Base-by-base conservation (phyloP, 2,113 vertebrate genomes). In the Uropsilus gracilis region DNA sequence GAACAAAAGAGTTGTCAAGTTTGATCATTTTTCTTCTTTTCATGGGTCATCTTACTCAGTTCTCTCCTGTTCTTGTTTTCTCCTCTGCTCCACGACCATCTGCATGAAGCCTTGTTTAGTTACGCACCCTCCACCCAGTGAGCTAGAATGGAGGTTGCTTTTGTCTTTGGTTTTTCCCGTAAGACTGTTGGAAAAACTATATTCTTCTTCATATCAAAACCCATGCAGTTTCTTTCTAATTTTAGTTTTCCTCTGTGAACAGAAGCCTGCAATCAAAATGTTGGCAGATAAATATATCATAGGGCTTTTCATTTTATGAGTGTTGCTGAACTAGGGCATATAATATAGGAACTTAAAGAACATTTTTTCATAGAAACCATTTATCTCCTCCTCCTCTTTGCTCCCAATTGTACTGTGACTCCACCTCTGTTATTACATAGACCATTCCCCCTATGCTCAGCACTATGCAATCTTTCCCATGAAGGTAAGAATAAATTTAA, bases 201-300 rank as follows among this genome's bases (percentile, higher is more conserved):
- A 97, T 96, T 96, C 90, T 95, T 96, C 72, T 98, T 98, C 92
- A 14, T 98, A 98, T 98, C 95, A 98, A 98, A 98, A 97, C 97
- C 95, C 97, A 97, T 97, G 96, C 77, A 97, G 95, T 86, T 95
- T 95, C 92, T 97, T 90, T 98, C 98, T 97, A 98, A 98, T 96
- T 98, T 98, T 98, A 98, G 98, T 93, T 97, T 96, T 93, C 96
- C 89, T 95, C 94, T 93, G 90, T 0, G 0, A 98, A 94, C 8
- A 8, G n/a, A 73, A 98, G 75, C 91, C 96, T 98, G 95, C 97
- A 98, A 98, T 98, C 98, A 98, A 98, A 98, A 97, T 83, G 96
- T 92, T 97, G 98, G 97, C 95, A 97, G 96, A 97, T 98, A 98
- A 97, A 96, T 96, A 94, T 97, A 98, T 98, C 97, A 98, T 26